phyloP scores from a whole-genome alignment of 2,113 vertebrate genomes.

The Condylura cristata region DNA sequence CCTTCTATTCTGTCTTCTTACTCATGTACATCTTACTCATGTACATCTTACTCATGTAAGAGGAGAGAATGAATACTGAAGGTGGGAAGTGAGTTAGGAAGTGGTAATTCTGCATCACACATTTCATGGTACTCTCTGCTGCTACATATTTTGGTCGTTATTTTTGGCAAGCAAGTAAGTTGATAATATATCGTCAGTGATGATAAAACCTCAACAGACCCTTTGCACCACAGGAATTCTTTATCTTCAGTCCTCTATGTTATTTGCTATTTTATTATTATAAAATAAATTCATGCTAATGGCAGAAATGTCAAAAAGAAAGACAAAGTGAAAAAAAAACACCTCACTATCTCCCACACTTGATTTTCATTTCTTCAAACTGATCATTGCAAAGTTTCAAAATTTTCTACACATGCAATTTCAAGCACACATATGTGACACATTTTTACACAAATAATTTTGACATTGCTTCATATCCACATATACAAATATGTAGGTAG shows the following conservation, averaged over 20 bases:
- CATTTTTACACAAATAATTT: neutral
- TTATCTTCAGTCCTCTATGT: neutral
- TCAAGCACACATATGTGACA: neutral
- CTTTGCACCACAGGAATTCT: neutral
- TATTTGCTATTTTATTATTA: neutral
- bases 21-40: neutral
- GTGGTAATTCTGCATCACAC: neutral
- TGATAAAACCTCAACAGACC: neutral
- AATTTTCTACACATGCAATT: neutral
- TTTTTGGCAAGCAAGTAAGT: neutral
- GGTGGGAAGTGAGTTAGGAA: neutral
- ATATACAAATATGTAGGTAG: neutral
- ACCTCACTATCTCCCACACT: neutral
- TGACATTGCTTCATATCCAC: neutral
- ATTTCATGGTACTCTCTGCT: neutral
- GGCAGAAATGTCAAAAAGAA: neutral
- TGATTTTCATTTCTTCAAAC: neutral
- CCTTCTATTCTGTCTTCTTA: neutral
- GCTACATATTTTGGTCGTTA: neutral
- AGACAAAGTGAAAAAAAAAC: neutral
- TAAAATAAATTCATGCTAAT: neutral
- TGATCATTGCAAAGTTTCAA: neutral
- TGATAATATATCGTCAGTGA: neutral
- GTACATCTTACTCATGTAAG: neutral
- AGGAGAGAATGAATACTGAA: neutral